phyloP scores from a whole-genome alignment of 2,113 vertebrate genomes.

The Lynx canadensis region DNA sequence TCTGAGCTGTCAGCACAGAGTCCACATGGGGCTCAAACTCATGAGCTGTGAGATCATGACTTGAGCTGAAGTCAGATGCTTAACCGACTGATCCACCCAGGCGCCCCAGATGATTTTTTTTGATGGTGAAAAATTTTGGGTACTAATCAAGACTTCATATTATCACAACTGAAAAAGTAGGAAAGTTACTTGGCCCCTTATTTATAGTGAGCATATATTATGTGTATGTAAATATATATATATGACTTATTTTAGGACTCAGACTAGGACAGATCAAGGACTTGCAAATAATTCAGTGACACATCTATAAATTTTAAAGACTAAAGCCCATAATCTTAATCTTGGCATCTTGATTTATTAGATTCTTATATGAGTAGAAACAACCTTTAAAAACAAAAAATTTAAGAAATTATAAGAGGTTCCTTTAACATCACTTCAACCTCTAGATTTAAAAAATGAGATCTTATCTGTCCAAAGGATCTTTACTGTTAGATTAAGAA shows the following conservation, averaged over 20 bases:
- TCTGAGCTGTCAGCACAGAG: no score
- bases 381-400: conserved; percentile 28
- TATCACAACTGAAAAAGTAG: not conserved
- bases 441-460: not conserved
- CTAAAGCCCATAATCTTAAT: not conserved
- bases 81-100: no score
- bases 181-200: not conserved
- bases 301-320: not conserved
- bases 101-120: not conserved
- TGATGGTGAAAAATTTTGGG: not conserved
- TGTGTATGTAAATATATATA: not conserved
- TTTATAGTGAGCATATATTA: not conserved
- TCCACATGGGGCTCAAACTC: no score
- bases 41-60: no score
- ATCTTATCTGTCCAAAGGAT: not conserved
- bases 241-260: not conserved
- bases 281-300: conserved; percentile 18
- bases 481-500: conserved; percentile 1
- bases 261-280: conserved; percentile 24
- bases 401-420: not conserved
- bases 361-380: not conserved
- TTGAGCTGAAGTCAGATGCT: no score
- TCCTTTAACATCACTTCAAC: conserved; percentile 15
- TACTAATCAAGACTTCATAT: conserved; percentile 22
- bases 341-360: conserved; percentile 26